Percentiles rank a stretch among this genome's conserved stretches.
These are phyloP conservation scores for Cabera pusaria DNA, from an alignment of 2,888 invertebrate genomes.

Conservation along the genomic window DNA sequence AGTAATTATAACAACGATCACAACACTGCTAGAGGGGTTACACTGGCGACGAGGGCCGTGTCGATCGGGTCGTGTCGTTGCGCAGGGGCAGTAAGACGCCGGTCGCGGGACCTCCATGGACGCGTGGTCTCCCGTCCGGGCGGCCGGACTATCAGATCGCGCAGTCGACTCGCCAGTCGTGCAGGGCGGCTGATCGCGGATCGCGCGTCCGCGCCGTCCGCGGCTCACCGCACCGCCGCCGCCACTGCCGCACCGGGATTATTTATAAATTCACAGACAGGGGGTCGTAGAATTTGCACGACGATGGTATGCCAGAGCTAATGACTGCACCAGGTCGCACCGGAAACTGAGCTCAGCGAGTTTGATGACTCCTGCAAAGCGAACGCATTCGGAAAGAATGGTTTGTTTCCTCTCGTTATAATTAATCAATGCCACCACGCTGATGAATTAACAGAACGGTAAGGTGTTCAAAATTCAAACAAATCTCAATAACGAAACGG, in stretches of 20 bases:
- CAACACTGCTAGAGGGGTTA: constrained; percentile 2
- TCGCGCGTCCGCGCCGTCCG: constrained; percentile 83
- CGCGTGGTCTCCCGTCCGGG: constrained; percentile 18
- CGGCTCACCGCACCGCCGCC: constrained; percentile 77
- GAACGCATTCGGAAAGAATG: neutral
- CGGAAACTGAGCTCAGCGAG: constrained; percentile 52
- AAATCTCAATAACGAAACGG: constrained; percentile 6
- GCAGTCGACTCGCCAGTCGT: constrained; percentile 70
- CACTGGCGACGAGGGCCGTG: constrained; percentile 18
- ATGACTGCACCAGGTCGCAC: constrained; percentile 54
- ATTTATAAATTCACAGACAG: constrained; percentile 82
- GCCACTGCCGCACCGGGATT: constrained; percentile 80
- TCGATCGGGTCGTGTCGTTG: constrained; percentile 12
- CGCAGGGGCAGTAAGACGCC: constrained; percentile 7
- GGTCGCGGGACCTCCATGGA: constrained; percentile 20
- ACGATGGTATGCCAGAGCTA: constrained; percentile 63
- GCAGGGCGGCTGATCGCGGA: constrained; percentile 58
- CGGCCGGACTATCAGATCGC: constrained; percentile 42
- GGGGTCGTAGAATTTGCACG: constrained; percentile 81
- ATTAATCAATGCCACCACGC: constrained; percentile 6
- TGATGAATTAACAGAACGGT: constrained; percentile 2
- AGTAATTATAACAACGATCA: constrained; percentile 4
- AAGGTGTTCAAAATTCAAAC: constrained; percentile 7
- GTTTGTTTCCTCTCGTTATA: neutral
- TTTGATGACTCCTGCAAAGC: constrained; percentile 27